Base-by-base conservation (phyloP, 1,140 invertebrate genomes). In the Brachionus asplanchnoidis region DNA sequence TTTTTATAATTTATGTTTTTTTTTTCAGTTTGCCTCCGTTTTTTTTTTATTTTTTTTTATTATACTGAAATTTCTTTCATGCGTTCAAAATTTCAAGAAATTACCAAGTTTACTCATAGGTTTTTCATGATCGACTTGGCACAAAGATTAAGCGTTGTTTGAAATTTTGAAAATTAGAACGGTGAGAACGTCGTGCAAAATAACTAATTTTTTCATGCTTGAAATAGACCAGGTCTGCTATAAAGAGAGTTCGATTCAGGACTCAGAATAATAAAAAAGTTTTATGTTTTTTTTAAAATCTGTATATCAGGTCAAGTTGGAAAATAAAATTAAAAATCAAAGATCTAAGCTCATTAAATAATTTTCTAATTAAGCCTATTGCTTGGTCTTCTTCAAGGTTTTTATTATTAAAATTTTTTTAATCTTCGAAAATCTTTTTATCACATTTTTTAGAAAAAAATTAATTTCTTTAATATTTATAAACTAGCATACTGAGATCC, bases 81-180 rank as follows among this genome's bases (percentile, higher is more conserved):
- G 68, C 68, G 68, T 73, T 73, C 68, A 73, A 73, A 73, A 73
- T 73, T 73, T 44, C 14, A 73, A 73, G 36, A 73, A 73, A 73
- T 73, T 40, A 73, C 20, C 36, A 42, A 73, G 68, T 42, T 40
- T 17, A 73, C 12, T 40, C 28, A 73, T 42, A 32, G 32, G 17
- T 40, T 73, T 73, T 73, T 28, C 17, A 42, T 73, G 68, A 73
- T 73, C 40, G 36, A 73, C 36, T 73, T 73, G 36, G 68, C 36
- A 68, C 26, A 28, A 28, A 68, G 40, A 20, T 42, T 73, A 42
- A 42, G 40, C 32, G 14, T 73, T 73, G 17, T 73, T 42, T 73
- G 17, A 40, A 40, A 23, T 68, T 32, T 68, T 26, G 66, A 68
- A n/a, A 73, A 73, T 40, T 40, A 36, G 28, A 73, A 73, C 68